Percentiles rank a stretch among this genome's conserved stretches.
Conservation (phyloP, 2,888 invertebrate species). For the Euzetes globulus region DNA sequence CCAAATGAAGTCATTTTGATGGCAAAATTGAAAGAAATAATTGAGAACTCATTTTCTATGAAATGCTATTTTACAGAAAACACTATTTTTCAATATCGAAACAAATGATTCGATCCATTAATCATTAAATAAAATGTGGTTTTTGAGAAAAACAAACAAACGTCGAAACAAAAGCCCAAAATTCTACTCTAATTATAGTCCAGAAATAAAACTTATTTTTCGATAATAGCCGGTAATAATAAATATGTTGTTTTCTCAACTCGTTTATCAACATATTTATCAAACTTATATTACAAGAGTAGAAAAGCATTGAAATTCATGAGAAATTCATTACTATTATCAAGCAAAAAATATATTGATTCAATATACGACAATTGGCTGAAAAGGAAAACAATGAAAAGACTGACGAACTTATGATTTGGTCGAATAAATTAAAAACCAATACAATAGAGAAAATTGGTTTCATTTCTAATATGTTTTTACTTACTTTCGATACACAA, state of each 20-base stretch:
- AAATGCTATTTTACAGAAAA: too few relatives aligned
- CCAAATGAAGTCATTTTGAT: slow-evolving; percentile 9
- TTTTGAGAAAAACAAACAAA: background rate
- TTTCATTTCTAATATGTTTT: background rate
- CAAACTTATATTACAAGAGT: too few relatives aligned
- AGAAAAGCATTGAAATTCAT: background rate
- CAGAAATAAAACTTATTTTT: background rate
- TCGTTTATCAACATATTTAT: too few relatives aligned
- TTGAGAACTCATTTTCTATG: background rate
- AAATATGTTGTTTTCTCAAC: too few relatives aligned
- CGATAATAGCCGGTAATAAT: background rate
- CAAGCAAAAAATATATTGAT: too few relatives aligned
- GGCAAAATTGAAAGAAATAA: background rate
- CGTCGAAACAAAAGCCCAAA: background rate
- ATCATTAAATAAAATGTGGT: too few relatives aligned
- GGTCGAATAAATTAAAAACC: background rate
- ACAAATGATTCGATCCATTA: too few relatives aligned
- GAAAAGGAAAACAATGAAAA: background rate
- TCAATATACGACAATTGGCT: too few relatives aligned
- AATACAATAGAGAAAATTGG: background rate
- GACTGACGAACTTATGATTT: background rate
- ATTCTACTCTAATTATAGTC: background rate
- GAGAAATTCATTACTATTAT: background rate
- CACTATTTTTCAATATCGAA: too few relatives aligned
- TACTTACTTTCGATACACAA: background rate